A percentile compares a stretch with the other conserved stretches of the same genome.
Evolutionary conservation across 2,113 vertebrate genomes (phyloP).

Genomic region (Sinocyclocheilus rhinocerous): DNA sequence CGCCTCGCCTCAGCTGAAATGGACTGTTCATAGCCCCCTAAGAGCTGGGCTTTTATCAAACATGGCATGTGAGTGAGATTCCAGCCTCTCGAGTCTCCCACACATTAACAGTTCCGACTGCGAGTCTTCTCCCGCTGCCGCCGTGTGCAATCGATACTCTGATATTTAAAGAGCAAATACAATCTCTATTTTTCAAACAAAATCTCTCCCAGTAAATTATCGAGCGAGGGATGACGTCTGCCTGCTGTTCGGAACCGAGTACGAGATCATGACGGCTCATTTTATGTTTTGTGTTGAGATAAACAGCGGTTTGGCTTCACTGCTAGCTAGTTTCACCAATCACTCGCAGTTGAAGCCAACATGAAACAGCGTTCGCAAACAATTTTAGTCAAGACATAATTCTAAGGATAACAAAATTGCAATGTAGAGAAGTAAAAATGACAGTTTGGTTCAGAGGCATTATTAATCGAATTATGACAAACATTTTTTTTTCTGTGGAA

Average conservation of each 20-base stretch:
- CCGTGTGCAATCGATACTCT: not conserved
- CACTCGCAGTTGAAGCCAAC: too few relatives aligned
- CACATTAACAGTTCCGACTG: conserved; percentile 42
- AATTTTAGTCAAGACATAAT: too few relatives aligned
- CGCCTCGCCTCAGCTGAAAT: conserved; percentile 27
- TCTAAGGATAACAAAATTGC: too few relatives aligned
- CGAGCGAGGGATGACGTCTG: not conserved
- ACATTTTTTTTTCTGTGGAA: too few relatives aligned
- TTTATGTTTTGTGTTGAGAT: not conserved
- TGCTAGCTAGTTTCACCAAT: too few relatives aligned
- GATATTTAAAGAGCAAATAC: conserved; percentile 47
- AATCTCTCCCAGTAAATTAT: conserved; percentile 33
- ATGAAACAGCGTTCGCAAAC: too few relatives aligned
- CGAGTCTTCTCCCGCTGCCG: not conserved
- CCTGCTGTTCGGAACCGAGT: not conserved
- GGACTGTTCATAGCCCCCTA: conserved; percentile 39
- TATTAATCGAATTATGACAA: too few relatives aligned
- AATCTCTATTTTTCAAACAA: conserved; percentile 43
- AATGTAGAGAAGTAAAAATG: too few relatives aligned
- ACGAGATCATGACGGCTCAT: not conserved
- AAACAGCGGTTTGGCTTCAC: too few relatives aligned
- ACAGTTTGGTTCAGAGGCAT: too few relatives aligned
- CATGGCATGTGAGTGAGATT: conserved; percentile 42
- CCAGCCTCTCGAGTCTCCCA: conserved; percentile 34
- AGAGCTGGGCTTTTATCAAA: conserved; percentile 40